Evolutionary conservation across 2,113 vertebrate genomes (phyloP).

Genomic region (Castor canadensis): DNA sequence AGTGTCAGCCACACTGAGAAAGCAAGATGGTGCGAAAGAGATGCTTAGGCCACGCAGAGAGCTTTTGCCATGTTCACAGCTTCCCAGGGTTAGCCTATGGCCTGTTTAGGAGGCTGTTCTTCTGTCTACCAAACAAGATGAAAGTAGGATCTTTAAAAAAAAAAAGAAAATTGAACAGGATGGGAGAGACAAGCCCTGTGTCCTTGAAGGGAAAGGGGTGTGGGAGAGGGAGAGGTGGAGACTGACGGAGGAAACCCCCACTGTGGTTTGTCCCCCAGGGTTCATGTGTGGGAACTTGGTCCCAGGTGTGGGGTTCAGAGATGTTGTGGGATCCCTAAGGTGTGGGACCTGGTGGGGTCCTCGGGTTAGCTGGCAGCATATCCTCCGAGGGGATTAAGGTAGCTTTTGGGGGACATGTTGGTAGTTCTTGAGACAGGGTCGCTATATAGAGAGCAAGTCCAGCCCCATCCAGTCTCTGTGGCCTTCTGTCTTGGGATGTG

Average conservation of each 20-base stretch:
- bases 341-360: not conserved
- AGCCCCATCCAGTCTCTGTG: not conserved
- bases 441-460: not conserved
- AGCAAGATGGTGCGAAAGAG: not conserved
- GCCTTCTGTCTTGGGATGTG: not conserved
- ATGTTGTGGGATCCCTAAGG: not conserved
- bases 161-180: not conserved
- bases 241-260: not conserved
- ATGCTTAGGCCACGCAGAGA: not conserved
- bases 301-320: not conserved
- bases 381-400: not conserved
- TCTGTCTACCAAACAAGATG: not conserved
- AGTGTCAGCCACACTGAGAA: not conserved
- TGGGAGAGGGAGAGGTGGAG: not conserved
- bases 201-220: not conserved
- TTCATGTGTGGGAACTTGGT: not conserved
- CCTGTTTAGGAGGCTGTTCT: not conserved
- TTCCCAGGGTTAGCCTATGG: not conserved
- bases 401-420: too few relatives aligned
- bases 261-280: not conserved
- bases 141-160: not conserved
- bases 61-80: not conserved
- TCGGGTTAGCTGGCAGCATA: not conserved
- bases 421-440: not conserved
- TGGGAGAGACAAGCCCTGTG: not conserved